These are phyloP conservation scores for Bos taurus DNA, from an alignment of 2,113 vertebrate genomes.

Conservation along the genomic window ARS-UCD2.0 NC_037329.1:9465501-9466000, in stretches of 20 bases:
- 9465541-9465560: neutral
- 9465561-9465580: neutral
- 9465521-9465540: neutral
- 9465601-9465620: neutral
- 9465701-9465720: conserved; percentile 30
- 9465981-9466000: neutral
- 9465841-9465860: conserved; percentile 10
- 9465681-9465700: neutral
- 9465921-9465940: neutral
- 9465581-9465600: neutral
- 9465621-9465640: neutral
- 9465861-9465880: neutral
- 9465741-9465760: neutral
- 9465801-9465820: neutral
- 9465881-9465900: neutral
- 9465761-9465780: neutral
- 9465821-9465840: neutral
- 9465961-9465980: neutral
- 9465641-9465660: neutral
- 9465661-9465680: neutral
- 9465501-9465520: neutral
- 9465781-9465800: neutral
- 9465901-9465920: neutral
- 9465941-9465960: neutral
- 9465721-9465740: neutral